phyloP scores from a whole-genome alignment of 1,140 invertebrate species.

The Hypothenemus hampei region DNA sequence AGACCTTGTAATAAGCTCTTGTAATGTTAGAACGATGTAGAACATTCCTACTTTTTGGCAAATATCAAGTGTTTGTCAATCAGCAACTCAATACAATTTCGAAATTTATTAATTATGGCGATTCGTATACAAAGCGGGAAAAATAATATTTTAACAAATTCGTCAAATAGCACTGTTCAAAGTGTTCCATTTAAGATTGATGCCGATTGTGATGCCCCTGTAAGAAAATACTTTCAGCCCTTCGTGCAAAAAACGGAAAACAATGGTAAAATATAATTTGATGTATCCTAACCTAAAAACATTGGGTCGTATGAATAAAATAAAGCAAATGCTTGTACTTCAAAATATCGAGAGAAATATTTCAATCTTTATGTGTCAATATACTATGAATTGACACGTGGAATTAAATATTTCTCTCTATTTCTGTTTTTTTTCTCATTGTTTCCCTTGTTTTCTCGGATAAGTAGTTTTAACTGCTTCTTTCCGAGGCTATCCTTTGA shows the following conservation, averaged over 20 bases:
- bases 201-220: slow-evolving; percentile 62
- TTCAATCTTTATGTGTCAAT: too few species aligned
- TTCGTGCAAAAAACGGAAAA: slow-evolving; percentile 52
- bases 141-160: slow-evolving; percentile 43
- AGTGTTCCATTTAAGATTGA: slow-evolving; percentile 71
- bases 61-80: too few species aligned
- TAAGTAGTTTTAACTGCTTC: slow-evolving; percentile 50
- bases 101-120: slow-evolving; percentile 40
- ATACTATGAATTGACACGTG: too few species aligned
- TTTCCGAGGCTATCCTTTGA: slow-evolving; percentile 64
- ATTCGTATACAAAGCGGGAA: slow-evolving; percentile 52
- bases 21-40: too few species aligned
- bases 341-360: too few species aligned
- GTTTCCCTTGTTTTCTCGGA: background rate
- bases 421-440: background rate
- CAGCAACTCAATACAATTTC: too few species aligned
- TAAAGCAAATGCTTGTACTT: too few species aligned
- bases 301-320: too few species aligned
- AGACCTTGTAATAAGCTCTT: too few species aligned
- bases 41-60: too few species aligned
- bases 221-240: slow-evolving; percentile 63
- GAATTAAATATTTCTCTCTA: background rate
- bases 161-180: slow-evolving; percentile 52
- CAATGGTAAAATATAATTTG: slow-evolving; percentile 34
- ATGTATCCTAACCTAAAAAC: too few species aligned